A percentile compares a stretch with the other conserved stretches of the same genome.
These are phyloP conservation scores for Esox masquinongy DNA, from an alignment of 2,797 vertebrate genomes.

Conservation along the genomic window DNA sequence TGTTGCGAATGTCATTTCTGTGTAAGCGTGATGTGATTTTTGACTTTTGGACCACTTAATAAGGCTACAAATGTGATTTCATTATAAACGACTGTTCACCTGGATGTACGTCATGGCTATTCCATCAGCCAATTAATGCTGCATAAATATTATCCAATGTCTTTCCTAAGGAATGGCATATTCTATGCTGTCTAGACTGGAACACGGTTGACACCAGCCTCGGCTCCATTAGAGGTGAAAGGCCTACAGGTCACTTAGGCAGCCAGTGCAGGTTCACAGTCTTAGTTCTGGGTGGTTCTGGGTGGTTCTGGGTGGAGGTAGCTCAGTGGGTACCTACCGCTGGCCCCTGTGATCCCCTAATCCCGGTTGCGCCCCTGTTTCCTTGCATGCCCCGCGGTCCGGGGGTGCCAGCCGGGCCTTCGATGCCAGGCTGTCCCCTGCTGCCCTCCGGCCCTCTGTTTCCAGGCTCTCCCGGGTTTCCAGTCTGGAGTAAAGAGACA, in stretches of 20 bases:
- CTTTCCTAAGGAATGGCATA: too few relatives aligned
- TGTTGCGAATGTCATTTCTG: too few relatives aligned
- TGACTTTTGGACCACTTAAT: too few relatives aligned
- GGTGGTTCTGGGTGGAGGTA: not conserved
- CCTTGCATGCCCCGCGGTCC: slow-evolving; percentile 94
- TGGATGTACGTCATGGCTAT: too few relatives aligned
- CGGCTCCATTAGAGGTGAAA: not conserved
- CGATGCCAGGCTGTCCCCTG: slow-evolving; percentile 88
- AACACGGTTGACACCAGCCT: not conserved
- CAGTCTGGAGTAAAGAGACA: slow-evolving; percentile 68
- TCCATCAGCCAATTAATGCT: too few relatives aligned
- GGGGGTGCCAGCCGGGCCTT: slow-evolving; percentile 85
- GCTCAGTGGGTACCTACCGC: slow-evolving; percentile 77
- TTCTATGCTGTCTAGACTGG: not conserved
- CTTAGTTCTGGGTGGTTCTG: not conserved
- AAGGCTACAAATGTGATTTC: too few relatives aligned
- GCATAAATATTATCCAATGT: too few relatives aligned
- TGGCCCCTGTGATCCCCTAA: slow-evolving; percentile 89
- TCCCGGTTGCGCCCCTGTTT: slow-evolving; percentile 85
- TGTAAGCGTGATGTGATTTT: too few relatives aligned
- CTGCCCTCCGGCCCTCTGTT: slow-evolving; percentile 87
- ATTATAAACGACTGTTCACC: too few relatives aligned
- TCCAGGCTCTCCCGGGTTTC: slow-evolving; percentile 87
- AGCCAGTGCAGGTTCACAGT: not conserved
- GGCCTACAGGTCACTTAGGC: not conserved